These are phyloP conservation scores for Isotomurus palustris DNA, from an alignment of 2,888 invertebrate species.

Conservation along the genomic window DNA sequence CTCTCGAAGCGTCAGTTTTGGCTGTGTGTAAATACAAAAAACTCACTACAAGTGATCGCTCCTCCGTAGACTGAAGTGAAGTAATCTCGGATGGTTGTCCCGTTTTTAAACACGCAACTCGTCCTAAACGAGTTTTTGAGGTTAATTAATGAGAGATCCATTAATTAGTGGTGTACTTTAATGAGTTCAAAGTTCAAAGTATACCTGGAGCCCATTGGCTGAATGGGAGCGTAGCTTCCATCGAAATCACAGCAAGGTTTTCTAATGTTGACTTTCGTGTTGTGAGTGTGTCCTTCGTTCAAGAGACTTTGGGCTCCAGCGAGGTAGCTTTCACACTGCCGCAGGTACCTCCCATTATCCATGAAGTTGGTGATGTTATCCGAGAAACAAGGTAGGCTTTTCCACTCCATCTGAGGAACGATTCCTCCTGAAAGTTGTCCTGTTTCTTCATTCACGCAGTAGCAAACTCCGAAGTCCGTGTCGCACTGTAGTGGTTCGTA, in stretches of 20 bases:
- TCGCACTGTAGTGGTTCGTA: slow-evolving; percentile 66
- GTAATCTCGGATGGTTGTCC: slow-evolving; percentile 55
- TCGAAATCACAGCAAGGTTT: slow-evolving; percentile 61
- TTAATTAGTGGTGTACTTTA: no score
- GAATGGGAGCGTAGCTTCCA: slow-evolving; percentile 58
- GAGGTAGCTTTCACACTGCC: slow-evolving; percentile 63
- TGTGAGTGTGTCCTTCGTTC: slow-evolving; percentile 58
- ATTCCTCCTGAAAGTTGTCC: slow-evolving; percentile 57
- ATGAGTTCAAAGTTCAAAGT: no score
- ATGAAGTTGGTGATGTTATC: slow-evolving; percentile 52
- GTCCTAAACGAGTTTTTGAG: no score
- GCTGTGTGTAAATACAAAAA: no score
- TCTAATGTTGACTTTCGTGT: slow-evolving; percentile 58
- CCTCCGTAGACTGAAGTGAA: slow-evolving; percentile 48
- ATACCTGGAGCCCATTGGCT: slow-evolving; percentile 13
- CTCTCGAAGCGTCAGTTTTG: no score
- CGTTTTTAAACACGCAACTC: slow-evolving; percentile 61
- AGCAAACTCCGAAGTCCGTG: slow-evolving; percentile 58
- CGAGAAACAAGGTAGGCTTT: slow-evolving; percentile 56
- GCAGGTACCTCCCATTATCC: slow-evolving; percentile 59
- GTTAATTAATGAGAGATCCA: no score
- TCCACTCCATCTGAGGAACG: slow-evolving; percentile 59
- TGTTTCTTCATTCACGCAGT: slow-evolving; percentile 62
- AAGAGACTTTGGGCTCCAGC: slow-evolving; percentile 56
- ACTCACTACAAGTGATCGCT: no score